phyloP scores from a whole-genome alignment of 2,113 vertebrate species.

The Acrocephalus kingi region DNA sequence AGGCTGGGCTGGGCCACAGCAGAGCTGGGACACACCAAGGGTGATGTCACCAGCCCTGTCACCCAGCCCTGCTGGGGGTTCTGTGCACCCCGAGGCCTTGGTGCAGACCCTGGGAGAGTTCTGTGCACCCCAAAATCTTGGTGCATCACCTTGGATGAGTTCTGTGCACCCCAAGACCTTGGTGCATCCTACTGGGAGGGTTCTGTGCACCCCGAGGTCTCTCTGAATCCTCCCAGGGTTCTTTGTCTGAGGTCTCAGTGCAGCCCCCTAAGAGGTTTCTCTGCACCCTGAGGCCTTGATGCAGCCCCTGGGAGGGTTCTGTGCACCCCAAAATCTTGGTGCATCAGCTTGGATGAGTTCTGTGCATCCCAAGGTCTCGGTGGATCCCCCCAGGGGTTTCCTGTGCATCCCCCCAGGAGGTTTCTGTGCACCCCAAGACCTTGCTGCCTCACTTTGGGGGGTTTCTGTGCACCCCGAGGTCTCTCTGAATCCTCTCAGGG shows the following conservation, averaged over 20 bases:
- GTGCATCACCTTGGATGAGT: accelerated
- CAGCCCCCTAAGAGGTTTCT: not conserved
- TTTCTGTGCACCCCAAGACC: not conserved
- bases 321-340: not conserved
- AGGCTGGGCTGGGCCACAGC: not conserved
- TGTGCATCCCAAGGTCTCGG: not conserved
- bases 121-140: not conserved
- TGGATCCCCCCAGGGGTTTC: not conserved
- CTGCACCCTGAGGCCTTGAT: not conserved
- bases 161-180: not conserved
- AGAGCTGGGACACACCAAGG: not conserved
- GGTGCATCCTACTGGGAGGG: accelerated
- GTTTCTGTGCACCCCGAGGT: not conserved
- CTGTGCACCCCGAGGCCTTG: not conserved
- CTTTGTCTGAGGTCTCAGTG: not conserved
- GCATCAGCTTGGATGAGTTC: accelerated
- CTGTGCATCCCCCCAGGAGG: not conserved
- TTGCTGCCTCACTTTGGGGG: not conserved
- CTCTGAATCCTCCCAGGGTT: not conserved
- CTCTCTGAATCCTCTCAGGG: too few species aligned
- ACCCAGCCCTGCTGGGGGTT: not conserved
- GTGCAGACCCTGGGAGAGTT: not conserved
- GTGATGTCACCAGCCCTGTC: not conserved
- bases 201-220: not conserved
- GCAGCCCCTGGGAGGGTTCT: not conserved